phyloP scores from a whole-genome alignment of 1,140 invertebrate species.

The Pygmarrhopalites habei region DNA sequence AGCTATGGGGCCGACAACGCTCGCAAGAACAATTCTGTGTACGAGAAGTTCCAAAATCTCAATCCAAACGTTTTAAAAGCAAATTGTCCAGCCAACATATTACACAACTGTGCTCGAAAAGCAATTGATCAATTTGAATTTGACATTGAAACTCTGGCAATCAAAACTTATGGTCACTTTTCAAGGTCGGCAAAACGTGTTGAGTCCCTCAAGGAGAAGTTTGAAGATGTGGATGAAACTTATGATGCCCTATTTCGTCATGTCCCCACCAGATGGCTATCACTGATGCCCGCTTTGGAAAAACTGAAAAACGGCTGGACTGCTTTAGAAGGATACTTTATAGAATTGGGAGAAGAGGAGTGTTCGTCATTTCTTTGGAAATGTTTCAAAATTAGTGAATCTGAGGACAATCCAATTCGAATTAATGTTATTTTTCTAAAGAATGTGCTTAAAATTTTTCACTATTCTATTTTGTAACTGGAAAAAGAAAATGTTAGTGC shows the following conservation, averaged over 20 bases:
- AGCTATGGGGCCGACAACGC: too few relatives aligned
- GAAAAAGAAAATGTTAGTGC: too few relatives aligned
- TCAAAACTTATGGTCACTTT: constrained; percentile 41
- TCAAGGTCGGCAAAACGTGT: constrained; percentile 40
- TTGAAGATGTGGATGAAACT: neutral
- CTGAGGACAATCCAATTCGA: too few relatives aligned
- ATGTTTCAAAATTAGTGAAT: neutral
- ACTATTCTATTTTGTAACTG: too few relatives aligned
- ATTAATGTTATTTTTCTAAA: too few relatives aligned
- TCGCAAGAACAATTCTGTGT: too few relatives aligned
- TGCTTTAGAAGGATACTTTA: constrained; percentile 2
- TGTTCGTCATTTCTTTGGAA: neutral
- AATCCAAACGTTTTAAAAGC: neutral
- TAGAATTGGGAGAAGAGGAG: neutral
- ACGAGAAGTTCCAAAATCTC: too few relatives aligned
- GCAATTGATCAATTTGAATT: constrained; percentile 40
- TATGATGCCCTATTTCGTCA: constrained; percentile 1
- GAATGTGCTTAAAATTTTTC: too few relatives aligned
- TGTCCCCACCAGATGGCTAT: neutral
- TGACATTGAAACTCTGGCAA: constrained; percentile 38
- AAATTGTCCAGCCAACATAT: constrained; percentile 34
- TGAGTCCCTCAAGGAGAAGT: constrained; percentile 28
- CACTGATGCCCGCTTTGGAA: neutral
- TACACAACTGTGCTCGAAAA: constrained; percentile 42
- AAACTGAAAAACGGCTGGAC: neutral